Conservation (phyloP, 2,888 invertebrate species). For the Lymantria dispar region DNA sequence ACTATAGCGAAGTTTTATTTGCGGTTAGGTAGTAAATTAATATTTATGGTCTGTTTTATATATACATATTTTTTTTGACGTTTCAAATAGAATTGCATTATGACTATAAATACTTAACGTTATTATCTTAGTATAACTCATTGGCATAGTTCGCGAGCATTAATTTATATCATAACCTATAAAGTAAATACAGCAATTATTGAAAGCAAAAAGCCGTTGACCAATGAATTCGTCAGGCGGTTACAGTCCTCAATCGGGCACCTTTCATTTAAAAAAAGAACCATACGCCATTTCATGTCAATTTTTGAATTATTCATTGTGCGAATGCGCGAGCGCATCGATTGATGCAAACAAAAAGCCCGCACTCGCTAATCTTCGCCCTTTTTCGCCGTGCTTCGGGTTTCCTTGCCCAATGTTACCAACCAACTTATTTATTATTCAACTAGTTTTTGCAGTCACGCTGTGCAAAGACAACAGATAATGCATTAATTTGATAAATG, state of each 20-base stretch:
- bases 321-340: constrained; percentile 82
- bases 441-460: constrained; percentile 79
- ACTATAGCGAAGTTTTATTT: constrained; percentile 64
- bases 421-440: constrained; percentile 75
- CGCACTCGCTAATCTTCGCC: constrained; percentile 80
- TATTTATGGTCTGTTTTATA: constrained; percentile 54
- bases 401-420: constrained; percentile 72
- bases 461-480: constrained; percentile 76
- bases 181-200: constrained; percentile 77
- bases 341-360: constrained; percentile 82
- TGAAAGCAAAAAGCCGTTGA: constrained; percentile 74
- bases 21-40: constrained; percentile 69
- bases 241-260: constrained; percentile 83
- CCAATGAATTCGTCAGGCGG: constrained; percentile 83
- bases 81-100: constrained; percentile 23
- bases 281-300: constrained; percentile 83
- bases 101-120: constrained; percentile 14
- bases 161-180: constrained; percentile 51
- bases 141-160: constrained; percentile 25
- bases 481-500: constrained; percentile 80
- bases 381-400: constrained; percentile 67
- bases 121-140: constrained; percentile 14
- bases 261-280: constrained; percentile 81
- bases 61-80: constrained; percentile 20
- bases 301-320: constrained; percentile 82